phyloP scores from a whole-genome alignment of 2,888 invertebrate genomes.

The Scaptomyza parva region DNA sequence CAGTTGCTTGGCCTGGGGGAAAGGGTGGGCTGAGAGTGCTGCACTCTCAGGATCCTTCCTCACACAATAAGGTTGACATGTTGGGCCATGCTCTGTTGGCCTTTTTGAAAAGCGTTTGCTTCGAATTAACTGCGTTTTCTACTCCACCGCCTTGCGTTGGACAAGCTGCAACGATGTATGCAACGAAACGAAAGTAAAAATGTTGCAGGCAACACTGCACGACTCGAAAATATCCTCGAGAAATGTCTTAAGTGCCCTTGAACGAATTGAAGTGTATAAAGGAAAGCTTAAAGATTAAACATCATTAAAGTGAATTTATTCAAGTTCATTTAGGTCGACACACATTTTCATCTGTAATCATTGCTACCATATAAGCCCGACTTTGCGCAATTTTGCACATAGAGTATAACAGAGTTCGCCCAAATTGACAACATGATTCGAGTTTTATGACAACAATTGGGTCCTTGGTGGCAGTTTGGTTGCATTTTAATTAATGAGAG shows the following conservation, averaged over 20 bases:
- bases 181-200: background rate
- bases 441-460: constrained; percentile 74
- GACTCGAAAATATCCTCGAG: constrained; percentile 2
- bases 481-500: constrained; percentile 64
- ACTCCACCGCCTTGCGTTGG: constrained; percentile 42
- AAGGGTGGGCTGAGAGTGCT: constrained; percentile 24
- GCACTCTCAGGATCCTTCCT: constrained; percentile 49
- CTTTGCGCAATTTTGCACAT: background rate
- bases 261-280: background rate
- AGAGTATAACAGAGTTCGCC: constrained; percentile 25
- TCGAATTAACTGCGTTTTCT: constrained; percentile 54
- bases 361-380: background rate
- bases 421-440: constrained; percentile 64
- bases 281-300: background rate
- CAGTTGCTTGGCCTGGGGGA: background rate
- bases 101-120: constrained; percentile 41
- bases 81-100: constrained; percentile 38
- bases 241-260: background rate
- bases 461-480: constrained; percentile 35
- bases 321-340: no score
- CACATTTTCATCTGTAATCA: background rate
- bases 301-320: background rate
- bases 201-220: background rate
- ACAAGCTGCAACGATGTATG: constrained; percentile 16
- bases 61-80: constrained; percentile 64